Evolutionary conservation across 2,797 vertebrate species (phyloP), one percentile per base, ranked within the genome.

Genomic region (Sternarchorhynchus goeldii): DNA sequence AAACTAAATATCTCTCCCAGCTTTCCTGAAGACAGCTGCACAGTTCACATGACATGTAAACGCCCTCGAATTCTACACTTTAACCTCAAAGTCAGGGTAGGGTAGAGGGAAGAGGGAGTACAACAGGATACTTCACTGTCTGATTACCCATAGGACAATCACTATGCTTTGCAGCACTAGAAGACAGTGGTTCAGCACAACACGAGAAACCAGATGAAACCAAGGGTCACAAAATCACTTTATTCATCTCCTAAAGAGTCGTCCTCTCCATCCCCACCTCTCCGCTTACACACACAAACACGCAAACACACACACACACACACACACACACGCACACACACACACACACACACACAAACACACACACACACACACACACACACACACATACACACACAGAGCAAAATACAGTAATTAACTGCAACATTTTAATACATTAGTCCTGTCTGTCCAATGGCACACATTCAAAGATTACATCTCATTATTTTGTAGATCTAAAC

Each of bases 401-500:
- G 45, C 68, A 62, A 73, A 82, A 82, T 67, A 76, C 76, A 67
- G 67, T 79, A 82, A 82, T 79, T 82, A 82, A 59, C 77, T 62
- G 64, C 72, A 79, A 76, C 73, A 71, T 71, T 71, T 71, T n/a
- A 57, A 71, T 34, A 71, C 53, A 82, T 82, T 79, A 79, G 73
- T n/a, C 56, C 68, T 63, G 62, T 72, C 62, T 76, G 66, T 82
- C 63, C 32, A 73, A 73, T 76, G 68, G 73, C 81, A 68, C 25
- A 65, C 68, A 66, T 76, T 82, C 67, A 59, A 67, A 76, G 76
- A 75, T 76, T 79, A 82, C 67, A 79, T 76, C 81, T 82, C 81
- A 82, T 82, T 82, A 79, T 82, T 68, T 58, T 73, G 60, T 76
- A 78, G 67, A 79, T 82, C 77, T 76, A 70, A 82, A 79, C 62